Evolutionary conservation across 2,797 vertebrate species (phyloP).

Genomic region (Manis javanica): DNA sequence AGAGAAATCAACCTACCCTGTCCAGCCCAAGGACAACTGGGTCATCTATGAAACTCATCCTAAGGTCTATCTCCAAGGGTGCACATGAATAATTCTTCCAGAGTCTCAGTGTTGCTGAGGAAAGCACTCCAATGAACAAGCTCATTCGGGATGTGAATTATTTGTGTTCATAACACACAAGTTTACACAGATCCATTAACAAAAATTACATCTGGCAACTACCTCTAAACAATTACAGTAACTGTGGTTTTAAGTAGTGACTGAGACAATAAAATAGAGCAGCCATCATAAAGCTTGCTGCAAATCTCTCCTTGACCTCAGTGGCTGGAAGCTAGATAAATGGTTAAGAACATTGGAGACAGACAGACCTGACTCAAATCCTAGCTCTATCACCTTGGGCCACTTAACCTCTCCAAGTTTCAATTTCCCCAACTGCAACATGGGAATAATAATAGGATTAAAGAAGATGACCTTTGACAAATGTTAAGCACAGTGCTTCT

Average conservation of each 20-base stretch:
- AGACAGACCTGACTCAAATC: not conserved
- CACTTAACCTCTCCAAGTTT: not conserved
- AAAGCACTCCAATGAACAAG: not conserved
- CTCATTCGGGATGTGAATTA: constrained; percentile 55
- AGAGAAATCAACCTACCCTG: not conserved
- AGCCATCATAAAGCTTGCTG: not conserved
- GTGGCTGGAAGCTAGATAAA: not conserved
- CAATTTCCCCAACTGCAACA: not conserved
- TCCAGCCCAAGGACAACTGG: not conserved
- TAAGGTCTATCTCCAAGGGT: not conserved
- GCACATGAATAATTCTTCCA: not conserved
- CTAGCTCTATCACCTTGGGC: not conserved
- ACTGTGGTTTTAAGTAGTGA: constrained; percentile 61
- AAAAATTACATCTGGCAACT: constrained; percentile 67
- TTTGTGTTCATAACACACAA: constrained; percentile 36
- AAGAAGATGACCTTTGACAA: not conserved
- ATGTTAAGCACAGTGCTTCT: not conserved
- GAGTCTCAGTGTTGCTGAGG: not conserved
- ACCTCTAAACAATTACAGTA: constrained; percentile 59
- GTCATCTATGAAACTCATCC: not conserved
- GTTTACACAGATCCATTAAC: constrained; percentile 61
- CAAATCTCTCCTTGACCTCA: not conserved
- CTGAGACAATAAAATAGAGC: constrained; percentile 17
- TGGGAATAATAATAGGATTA: not conserved
- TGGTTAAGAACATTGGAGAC: not conserved